phyloP scores from a whole-genome alignment of 2,797 vertebrate species.

The Coccyzus lansbergi region DNA sequence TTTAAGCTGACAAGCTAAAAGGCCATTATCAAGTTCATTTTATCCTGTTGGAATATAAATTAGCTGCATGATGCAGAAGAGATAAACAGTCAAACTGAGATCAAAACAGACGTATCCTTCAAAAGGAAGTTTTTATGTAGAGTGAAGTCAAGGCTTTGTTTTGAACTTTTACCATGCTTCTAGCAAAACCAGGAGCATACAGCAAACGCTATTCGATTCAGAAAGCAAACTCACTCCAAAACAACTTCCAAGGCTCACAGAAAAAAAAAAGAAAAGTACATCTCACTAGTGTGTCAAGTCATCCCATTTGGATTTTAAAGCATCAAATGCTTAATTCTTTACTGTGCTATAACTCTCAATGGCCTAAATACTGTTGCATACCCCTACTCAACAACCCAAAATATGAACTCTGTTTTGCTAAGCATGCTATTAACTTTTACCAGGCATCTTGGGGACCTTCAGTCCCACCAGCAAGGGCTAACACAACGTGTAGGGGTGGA shows the following conservation, averaged over 20 bases:
- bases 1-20: slow-evolving; percentile 57
- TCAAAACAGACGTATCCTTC: neutral
- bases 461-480: neutral
- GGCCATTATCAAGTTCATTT: slow-evolving; percentile 57
- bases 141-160: neutral
- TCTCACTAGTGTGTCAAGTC: neutral
- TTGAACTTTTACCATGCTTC: neutral
- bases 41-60: slow-evolving; percentile 52
- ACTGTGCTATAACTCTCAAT: neutral
- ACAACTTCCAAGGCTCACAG: neutral
- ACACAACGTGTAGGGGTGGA: accelerated
- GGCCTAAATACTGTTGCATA: neutral
- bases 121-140: neutral
- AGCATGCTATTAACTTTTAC: neutral
- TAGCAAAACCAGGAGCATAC: neutral
- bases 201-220: neutral
- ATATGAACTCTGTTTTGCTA: neutral
- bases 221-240: neutral
- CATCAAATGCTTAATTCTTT: neutral
- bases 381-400: neutral
- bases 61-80: slow-evolving; percentile 22
- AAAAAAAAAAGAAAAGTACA: neutral
- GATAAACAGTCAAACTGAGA: slow-evolving; percentile 36
- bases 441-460: neutral
- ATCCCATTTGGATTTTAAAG: neutral